A percentile compares a stretch with the other conserved stretches of the same genome.
Conservation (phyloP, 2,888 invertebrate species). For the Agriotes lineatus region DNA sequence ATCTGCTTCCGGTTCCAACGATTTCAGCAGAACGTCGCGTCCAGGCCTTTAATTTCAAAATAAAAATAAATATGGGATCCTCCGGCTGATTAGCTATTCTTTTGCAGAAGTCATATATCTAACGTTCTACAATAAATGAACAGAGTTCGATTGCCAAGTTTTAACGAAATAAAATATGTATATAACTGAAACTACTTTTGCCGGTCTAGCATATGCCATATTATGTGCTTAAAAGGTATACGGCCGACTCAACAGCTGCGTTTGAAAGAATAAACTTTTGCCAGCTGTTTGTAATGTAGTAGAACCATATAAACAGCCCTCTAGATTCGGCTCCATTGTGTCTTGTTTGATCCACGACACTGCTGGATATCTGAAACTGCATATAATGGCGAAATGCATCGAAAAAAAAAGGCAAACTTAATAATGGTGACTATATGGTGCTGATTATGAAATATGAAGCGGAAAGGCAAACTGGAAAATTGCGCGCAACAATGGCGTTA, state of each 20-base stretch:
- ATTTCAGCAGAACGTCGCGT: too few species aligned
- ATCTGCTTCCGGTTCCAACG: constrained; percentile 12
- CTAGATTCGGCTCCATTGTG: constrained; percentile 40
- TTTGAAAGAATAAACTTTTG: constrained; percentile 67
- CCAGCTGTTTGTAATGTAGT: constrained; percentile 64
- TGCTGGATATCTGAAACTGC: constrained; percentile 48
- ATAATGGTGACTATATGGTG: constrained; percentile 58
- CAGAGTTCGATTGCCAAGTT: constrained; percentile 19
- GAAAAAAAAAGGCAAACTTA: constrained; percentile 52
- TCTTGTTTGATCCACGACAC: constrained; percentile 20
- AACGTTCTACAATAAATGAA: not conserved
- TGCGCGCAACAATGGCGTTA: constrained; percentile 26
- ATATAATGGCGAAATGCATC: constrained; percentile 65
- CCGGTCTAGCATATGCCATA: constrained; percentile 59
- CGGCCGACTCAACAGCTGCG: constrained; percentile 64
- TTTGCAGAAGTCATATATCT: not conserved
- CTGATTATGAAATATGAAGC: constrained; percentile 60
- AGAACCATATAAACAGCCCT: constrained; percentile 47
- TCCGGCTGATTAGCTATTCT: not conserved
- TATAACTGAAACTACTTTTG: constrained; percentile 52
- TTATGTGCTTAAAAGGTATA: constrained; percentile 58
- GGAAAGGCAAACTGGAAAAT: constrained; percentile 30
- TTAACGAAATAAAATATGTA: constrained; percentile 43
- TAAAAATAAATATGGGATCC: too few species aligned
- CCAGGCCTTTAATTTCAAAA: too few species aligned